These are phyloP conservation scores for Pterostichus niger DNA, from an alignment of 2,888 invertebrate species.

Conservation along the genomic window DNA sequence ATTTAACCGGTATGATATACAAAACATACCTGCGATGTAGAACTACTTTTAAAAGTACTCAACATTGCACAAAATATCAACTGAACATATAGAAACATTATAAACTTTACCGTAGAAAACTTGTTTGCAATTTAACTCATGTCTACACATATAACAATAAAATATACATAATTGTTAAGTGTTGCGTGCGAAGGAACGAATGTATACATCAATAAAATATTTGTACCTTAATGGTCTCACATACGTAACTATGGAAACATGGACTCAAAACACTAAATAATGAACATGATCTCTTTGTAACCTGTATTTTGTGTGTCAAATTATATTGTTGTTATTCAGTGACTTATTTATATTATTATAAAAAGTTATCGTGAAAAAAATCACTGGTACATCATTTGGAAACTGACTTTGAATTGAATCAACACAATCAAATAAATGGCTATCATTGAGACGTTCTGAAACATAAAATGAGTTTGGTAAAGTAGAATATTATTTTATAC, in stretches of 20 bases:
- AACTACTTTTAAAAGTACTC: not conserved
- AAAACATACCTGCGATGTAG: slow-evolving; percentile 40
- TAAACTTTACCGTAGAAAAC: slow-evolving; percentile 16
- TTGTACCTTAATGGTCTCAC: slow-evolving; percentile 28
- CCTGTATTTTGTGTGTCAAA: slow-evolving; percentile 22
- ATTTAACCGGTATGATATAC: not conserved
- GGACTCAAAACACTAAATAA: slow-evolving; percentile 47
- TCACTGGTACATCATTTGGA: slow-evolving; percentile 68
- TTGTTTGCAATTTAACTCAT: slow-evolving; percentile 34
- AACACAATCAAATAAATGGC: slow-evolving; percentile 84
- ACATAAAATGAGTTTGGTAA: slow-evolving; percentile 69
- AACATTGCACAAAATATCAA: slow-evolving; percentile 27
- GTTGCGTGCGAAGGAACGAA: slow-evolving; percentile 36
- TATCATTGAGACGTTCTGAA: slow-evolving; percentile 83
- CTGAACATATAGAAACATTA: slow-evolving; percentile 13
- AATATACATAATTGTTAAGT: slow-evolving; percentile 50
- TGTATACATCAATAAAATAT: slow-evolving; percentile 44
- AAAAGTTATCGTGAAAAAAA: slow-evolving; percentile 16
- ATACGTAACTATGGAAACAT: slow-evolving; percentile 30
- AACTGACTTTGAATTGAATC: slow-evolving; percentile 83
- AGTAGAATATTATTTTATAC: slow-evolving; percentile 31
- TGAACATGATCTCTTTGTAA: slow-evolving; percentile 27
- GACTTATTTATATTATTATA: slow-evolving; percentile 21
- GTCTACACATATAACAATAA: slow-evolving; percentile 19
- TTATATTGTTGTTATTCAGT: not conserved